Conservation (phyloP, 2,888 invertebrate genomes). For the Lasioglossum pauxillum region DNA sequence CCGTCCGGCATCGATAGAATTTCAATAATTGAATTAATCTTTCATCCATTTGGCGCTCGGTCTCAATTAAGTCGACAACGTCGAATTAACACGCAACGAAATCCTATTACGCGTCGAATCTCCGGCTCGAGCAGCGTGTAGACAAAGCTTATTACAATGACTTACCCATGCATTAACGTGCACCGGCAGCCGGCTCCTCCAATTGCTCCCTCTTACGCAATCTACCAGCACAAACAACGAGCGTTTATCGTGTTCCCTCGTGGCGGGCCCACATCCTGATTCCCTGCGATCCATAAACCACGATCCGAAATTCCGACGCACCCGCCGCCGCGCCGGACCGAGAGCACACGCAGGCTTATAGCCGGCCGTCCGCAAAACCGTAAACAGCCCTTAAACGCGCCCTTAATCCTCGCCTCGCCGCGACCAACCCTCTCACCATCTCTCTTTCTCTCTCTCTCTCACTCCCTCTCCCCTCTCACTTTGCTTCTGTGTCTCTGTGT, state of each 20-base stretch:
- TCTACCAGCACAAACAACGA: slow-evolving; percentile 40
- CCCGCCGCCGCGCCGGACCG: slow-evolving; percentile 21
- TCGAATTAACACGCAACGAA: slow-evolving; percentile 43
- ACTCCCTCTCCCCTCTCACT: neutral
- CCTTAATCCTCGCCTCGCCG: slow-evolving; percentile 73
- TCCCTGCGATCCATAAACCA: slow-evolving; percentile 64
- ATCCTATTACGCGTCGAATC: slow-evolving; percentile 43
- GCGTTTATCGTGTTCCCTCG: slow-evolving; percentile 58
- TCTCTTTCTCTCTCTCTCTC: neutral
- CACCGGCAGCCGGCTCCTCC: slow-evolving; percentile 15
- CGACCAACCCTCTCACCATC: slow-evolving; percentile 20
- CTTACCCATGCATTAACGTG: slow-evolving; percentile 43
- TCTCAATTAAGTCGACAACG: slow-evolving; percentile 28
- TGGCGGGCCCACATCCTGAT: slow-evolving; percentile 36
- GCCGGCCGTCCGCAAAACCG: slow-evolving; percentile 70
- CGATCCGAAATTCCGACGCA: slow-evolving; percentile 65
- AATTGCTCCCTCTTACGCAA: slow-evolving; percentile 46
- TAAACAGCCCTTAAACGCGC: slow-evolving; percentile 76
- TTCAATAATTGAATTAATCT: slow-evolving; percentile 38
- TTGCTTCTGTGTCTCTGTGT: neutral
- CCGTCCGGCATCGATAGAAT: neutral
- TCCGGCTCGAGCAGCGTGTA: slow-evolving; percentile 21
- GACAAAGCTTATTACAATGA: slow-evolving; percentile 59
- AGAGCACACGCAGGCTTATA: slow-evolving; percentile 54
- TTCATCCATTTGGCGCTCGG: slow-evolving; percentile 9